Conservation (phyloP, 2,797 vertebrate genomes). For the Sebastes jordani region DNA sequence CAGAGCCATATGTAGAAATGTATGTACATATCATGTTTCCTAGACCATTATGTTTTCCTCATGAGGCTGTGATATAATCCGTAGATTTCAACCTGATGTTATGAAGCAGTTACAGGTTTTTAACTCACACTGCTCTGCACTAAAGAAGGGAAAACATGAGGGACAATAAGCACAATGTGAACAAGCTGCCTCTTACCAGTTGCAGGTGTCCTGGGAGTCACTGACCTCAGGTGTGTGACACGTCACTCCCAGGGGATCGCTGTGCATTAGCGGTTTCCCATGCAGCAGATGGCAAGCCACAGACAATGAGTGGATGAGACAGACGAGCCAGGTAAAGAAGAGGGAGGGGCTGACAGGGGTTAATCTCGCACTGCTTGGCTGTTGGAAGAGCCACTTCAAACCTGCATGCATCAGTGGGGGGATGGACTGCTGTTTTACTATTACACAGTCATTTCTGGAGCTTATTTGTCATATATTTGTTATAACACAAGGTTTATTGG, state of each 20-base stretch:
- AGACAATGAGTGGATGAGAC: conserved; percentile 70
- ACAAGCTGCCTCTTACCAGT: conserved; percentile 17
- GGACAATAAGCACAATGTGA: conserved; percentile 14
- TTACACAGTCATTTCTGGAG: not conserved
- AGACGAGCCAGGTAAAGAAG: conserved; percentile 60
- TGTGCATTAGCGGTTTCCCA: conserved; percentile 51
- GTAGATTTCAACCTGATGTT: not conserved
- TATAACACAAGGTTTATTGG: not conserved
- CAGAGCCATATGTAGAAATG: not conserved
- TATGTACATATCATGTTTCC: not conserved
- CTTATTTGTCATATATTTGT: not conserved
- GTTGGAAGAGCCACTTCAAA: conserved; percentile 13
- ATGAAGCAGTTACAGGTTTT: not conserved
- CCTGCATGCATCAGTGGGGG: not conserved
- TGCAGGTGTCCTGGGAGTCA: conserved; percentile 61
- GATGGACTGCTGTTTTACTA: not conserved
- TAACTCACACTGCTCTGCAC: not conserved
- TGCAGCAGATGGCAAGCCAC: conserved; percentile 70
- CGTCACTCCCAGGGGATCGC: conserved; percentile 42
- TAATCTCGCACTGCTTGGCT: conserved; percentile 44
- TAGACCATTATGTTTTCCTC: not conserved
- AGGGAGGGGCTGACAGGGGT: conserved; percentile 30
- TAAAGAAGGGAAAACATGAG: not conserved
- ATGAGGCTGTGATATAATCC: not conserved
- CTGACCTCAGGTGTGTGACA: conserved; percentile 68